Evolutionary conservation across 1,140 invertebrate genomes (phyloP).

Genomic region (Drosophila yakuba): DNA sequence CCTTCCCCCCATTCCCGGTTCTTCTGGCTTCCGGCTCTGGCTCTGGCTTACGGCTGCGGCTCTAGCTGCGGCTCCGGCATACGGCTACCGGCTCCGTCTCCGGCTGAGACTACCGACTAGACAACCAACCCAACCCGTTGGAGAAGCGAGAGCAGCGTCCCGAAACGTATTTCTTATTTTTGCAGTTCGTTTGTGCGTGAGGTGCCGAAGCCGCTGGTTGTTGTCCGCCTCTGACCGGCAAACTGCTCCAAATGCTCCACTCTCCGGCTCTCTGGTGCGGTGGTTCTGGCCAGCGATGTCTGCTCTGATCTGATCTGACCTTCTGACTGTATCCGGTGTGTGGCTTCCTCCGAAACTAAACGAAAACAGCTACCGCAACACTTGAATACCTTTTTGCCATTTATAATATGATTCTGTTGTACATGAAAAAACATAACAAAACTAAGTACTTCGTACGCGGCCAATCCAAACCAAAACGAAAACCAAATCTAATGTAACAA

Average conservation of each 20-base stretch:
- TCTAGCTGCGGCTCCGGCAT: slow-evolving; percentile 13
- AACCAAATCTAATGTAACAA: slow-evolving; percentile 20
- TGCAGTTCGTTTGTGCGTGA: slow-evolving; percentile 71
- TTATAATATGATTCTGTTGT: slow-evolving; percentile 45
- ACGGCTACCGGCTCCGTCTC: slow-evolving; percentile 20
- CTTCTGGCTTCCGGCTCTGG: slow-evolving; percentile 22
- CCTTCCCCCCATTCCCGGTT: slow-evolving; percentile 34
- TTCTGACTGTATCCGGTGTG: slow-evolving; percentile 49
- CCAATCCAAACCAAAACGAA: slow-evolving; percentile 12
- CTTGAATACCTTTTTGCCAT: slow-evolving; percentile 46
- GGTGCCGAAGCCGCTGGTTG: slow-evolving; percentile 41
- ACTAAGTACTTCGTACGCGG: neutral
- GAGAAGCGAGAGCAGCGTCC: slow-evolving; percentile 48
- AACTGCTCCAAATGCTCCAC: slow-evolving; percentile 49
- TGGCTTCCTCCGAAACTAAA: slow-evolving; percentile 37
- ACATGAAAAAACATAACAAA: slow-evolving; percentile 28
- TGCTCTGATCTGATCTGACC: slow-evolving; percentile 50
- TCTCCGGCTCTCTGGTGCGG: slow-evolving; percentile 53
- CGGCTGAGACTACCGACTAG: slow-evolving; percentile 50
- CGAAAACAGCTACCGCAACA: slow-evolving; percentile 28
- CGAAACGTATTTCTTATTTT: slow-evolving; percentile 80
- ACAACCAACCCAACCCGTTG: slow-evolving; percentile 40
- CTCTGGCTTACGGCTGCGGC: slow-evolving; percentile 11
- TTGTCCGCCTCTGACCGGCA: slow-evolving; percentile 55
- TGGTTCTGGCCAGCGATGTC: slow-evolving; percentile 59